Evolutionary conservation across 2,888 invertebrate species (phyloP).

Genomic region (Oligia strigilis): DNA sequence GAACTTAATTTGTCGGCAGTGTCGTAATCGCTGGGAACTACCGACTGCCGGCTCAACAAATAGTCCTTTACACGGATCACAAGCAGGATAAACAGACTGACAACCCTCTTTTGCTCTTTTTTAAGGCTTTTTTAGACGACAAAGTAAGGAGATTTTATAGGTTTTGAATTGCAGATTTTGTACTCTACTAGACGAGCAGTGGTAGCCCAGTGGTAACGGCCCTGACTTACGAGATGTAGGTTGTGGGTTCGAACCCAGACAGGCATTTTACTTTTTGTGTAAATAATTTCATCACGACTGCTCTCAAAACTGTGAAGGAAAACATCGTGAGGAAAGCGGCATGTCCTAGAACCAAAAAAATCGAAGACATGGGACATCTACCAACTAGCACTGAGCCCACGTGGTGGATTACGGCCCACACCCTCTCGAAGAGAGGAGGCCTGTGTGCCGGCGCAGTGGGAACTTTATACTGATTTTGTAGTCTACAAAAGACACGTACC

Average conservation of each 20-base stretch:
- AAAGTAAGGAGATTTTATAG: conserved; percentile 8
- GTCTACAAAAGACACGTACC: no score
- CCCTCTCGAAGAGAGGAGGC: no score
- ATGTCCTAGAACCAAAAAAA: not conserved
- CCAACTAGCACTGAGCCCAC: no score
- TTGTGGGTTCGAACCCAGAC: not conserved
- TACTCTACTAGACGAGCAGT: not conserved
- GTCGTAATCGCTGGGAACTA: conserved; percentile 38
- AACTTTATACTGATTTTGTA: no score
- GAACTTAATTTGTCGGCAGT: conserved; percentile 62
- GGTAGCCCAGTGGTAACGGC: not conserved
- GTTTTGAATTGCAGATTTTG: conserved; percentile 5
- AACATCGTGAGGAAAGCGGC: not conserved
- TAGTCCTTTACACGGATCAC: conserved; percentile 20
- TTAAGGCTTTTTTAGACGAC: not conserved
- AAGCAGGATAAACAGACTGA: conserved; percentile 20
- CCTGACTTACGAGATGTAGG: not conserved
- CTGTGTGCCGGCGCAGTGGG: no score
- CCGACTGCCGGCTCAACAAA: conserved; percentile 29
- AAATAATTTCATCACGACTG: not conserved
- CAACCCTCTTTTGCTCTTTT: conserved; percentile 1
- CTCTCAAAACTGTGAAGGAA: not conserved
- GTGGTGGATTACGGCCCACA: no score
- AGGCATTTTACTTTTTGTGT: not conserved
- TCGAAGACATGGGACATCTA: not conserved